A percentile compares a stretch with the other conserved stretches of the same genome.
phyloP scores from a whole-genome alignment of 2,113 vertebrate genomes.

The Bothrops jararaca region DNA sequence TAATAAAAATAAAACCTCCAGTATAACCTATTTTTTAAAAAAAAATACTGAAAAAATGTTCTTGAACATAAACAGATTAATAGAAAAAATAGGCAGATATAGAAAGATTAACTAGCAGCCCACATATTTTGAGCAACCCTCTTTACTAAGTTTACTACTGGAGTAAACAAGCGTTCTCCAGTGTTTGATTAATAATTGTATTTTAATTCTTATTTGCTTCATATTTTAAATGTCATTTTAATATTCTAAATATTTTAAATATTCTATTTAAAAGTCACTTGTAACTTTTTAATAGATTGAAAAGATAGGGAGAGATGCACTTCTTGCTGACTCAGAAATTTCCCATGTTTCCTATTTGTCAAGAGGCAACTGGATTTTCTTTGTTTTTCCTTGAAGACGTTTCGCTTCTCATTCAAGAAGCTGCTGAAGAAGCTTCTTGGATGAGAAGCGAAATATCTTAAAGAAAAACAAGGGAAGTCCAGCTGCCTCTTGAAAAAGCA shows the following conservation, averaged over 20 bases:
- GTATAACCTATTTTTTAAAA: background rate
- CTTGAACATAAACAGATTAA: background rate
- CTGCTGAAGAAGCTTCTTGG: too few species aligned
- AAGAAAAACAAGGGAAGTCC: too few species aligned
- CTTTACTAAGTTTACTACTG: background rate
- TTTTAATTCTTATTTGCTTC: background rate
- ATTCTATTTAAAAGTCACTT: background rate
- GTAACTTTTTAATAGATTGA: background rate
- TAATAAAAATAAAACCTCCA: background rate
- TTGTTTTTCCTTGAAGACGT: too few species aligned
- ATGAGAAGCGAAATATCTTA: too few species aligned
- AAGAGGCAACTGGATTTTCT: too few species aligned
- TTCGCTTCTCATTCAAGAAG: too few species aligned
- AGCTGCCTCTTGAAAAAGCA: too few species aligned
- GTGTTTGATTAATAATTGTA: background rate
- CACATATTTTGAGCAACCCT: background rate
- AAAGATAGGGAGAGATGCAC: background rate
- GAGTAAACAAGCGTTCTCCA: background rate
- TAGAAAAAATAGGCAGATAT: background rate
- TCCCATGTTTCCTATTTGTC: too few species aligned
- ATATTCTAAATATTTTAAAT: background rate
- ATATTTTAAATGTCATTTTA: background rate
- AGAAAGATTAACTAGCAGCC: background rate
- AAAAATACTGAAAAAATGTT: background rate
- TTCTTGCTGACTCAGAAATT: too few species aligned